Base-by-base conservation (phyloP, 2,888 invertebrate species). In the Pandemis corylana region DNA sequence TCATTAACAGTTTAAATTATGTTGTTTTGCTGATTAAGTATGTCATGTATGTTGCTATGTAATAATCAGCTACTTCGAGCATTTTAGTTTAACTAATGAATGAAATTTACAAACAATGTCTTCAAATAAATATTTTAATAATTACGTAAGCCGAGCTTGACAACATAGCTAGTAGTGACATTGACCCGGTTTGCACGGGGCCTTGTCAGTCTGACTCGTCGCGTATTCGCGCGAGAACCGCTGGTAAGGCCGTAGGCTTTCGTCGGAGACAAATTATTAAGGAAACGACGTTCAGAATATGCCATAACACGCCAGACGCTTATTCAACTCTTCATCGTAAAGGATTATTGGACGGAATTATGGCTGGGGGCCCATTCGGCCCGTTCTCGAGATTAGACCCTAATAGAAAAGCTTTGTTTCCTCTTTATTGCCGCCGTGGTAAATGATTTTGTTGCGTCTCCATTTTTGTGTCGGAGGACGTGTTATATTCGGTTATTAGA, bases 281-380 rank as follows among this genome's bases (percentile, higher is more conserved):
- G 86, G 86, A 89, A 87, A 87, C 84, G 82, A 78, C 78, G 82
- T 81, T 83, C 81, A 83, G 83, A 87, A 89, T 86, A 87, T 84
- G 85, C 84, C 83, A 85, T 87, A 88, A 87, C 85, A 85, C 81
- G 84, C 82, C 86, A 83, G 82, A 82, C 82, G 83, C 81, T 86
- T 85, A 86, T 86, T 87, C 81, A 84, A 86, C 86, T 86, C 84
- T 85, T 88, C 84, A 83, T 87, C 87, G 84, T 85, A 84, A 88
- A 86, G 87, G 87, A 87, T 89, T 88, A 90, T 87, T 85, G 83
- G 84, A 77, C 70, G 79, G 84, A 80, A 81, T 83, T 81, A 86
- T 81, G 80, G 79, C 78, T 78, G 77, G 78, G 79, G 78, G 77
- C 78, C 78, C 78, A 77, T 82, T 82, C 77, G 71, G 78, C 79